Percentiles rank a stretch among this genome's conserved stretches.
These are phyloP conservation scores for Acronicta psi DNA, from an alignment of 2,888 invertebrate species.

Conservation along the genomic window DNA sequence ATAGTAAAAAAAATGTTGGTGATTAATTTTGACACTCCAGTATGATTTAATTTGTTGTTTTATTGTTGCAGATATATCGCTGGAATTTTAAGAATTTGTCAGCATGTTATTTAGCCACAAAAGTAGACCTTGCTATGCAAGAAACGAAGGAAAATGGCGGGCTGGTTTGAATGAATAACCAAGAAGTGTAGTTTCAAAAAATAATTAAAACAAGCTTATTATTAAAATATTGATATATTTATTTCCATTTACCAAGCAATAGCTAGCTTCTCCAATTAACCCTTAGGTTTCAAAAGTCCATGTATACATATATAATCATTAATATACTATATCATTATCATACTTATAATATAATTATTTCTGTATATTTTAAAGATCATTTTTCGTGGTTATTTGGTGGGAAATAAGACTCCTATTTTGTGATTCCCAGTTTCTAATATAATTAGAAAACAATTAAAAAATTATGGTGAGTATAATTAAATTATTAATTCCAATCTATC, in stretches of 20 bases:
- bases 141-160: too few relatives aligned
- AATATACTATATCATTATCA: background rate
- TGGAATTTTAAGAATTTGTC: conserved; percentile 69
- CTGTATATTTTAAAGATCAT: conserved; percentile 7
- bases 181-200: too few relatives aligned
- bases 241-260: conserved; percentile 40
- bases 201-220: conserved; percentile 18
- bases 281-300: conserved; percentile 9
- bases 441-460: too few relatives aligned
- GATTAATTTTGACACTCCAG: too few relatives aligned
- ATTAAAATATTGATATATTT: conserved; percentile 40
- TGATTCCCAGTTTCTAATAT: background rate
- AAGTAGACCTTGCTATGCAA: too few relatives aligned
- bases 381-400: conserved; percentile 5
- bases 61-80: conserved; percentile 74
- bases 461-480: too few relatives aligned
- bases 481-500: too few relatives aligned
- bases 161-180: too few relatives aligned
- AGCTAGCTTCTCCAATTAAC: conserved; percentile 30
- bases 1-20: too few relatives aligned
- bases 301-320: conserved; percentile 22
- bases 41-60: background rate
- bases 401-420: background rate
- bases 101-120: background rate
- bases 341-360: conserved; percentile 3